Percentiles rank a stretch among this genome's conserved stretches.
Conservation (phyloP, 1,140 invertebrate species). For the Drosophila lowei region DNA sequence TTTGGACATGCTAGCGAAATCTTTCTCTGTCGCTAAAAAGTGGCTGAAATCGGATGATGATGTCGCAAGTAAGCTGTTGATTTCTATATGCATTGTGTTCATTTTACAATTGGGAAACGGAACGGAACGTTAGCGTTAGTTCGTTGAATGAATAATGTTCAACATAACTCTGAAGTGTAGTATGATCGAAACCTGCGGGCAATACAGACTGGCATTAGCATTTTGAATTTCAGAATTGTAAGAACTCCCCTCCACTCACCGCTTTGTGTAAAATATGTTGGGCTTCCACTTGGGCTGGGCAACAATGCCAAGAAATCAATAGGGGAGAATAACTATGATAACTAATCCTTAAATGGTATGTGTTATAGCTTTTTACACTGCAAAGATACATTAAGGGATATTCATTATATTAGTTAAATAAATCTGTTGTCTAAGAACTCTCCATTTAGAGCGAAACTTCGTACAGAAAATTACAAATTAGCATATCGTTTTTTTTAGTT, state of each 20-base stretch:
- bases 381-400: conserved; percentile 38
- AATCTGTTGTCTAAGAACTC: no score
- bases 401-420: background rate
- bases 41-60: conserved; percentile 14
- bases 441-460: no score
- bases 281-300: conserved; percentile 57
- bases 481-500: background rate
- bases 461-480: background rate
- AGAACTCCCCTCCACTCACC: conserved; percentile 31
- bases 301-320: conserved; percentile 66
- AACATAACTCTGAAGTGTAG: conserved; percentile 55
- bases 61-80: conserved; percentile 11
- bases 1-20: conserved; percentile 65
- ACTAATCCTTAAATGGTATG: conserved; percentile 75
- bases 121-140: conserved; percentile 11
- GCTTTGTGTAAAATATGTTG: conserved; percentile 76
- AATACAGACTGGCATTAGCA: conserved; percentile 11
- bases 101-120: conserved; percentile 21
- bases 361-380: conserved; percentile 77
- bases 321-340: conserved; percentile 69
- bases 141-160: conserved; percentile 40
- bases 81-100: conserved; percentile 39
- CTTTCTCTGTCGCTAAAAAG: conserved; percentile 43
- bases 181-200: conserved; percentile 64
- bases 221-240: no score